phyloP scores from a whole-genome alignment of 2,888 invertebrate species.

The Drosophila trichaetosa region DNA sequence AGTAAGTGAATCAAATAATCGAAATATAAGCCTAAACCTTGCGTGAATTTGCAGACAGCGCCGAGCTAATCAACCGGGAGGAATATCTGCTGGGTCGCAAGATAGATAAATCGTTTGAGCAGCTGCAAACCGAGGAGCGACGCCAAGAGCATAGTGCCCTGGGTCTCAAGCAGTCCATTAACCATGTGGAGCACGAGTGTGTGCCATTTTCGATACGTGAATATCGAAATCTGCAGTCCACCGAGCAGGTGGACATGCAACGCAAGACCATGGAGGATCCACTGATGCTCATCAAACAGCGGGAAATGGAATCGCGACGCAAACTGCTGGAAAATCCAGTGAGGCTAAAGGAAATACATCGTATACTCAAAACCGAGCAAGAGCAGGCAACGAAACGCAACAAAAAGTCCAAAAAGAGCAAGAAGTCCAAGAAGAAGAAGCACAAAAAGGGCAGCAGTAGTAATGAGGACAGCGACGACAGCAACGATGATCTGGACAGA shows the following conservation, averaged over 20 bases:
- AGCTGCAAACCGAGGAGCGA: conserved; percentile 87
- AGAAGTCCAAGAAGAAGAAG: conserved; percentile 74
- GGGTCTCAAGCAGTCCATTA: conserved; percentile 86
- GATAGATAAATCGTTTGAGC: conserved; percentile 91
- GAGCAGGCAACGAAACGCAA: conserved; percentile 60
- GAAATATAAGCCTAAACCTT: neutral
- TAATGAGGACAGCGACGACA: conserved; percentile 40
- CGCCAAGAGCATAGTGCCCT: conserved; percentile 72
- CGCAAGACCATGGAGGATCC: conserved; percentile 98
- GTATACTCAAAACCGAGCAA: conserved; percentile 89
- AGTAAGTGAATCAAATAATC: conserved; percentile 74
- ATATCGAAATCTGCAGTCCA: conserved; percentile 85
- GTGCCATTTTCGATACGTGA: conserved; percentile 90
- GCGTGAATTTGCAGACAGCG: conserved; percentile 60
- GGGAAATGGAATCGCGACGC: conserved; percentile 94
- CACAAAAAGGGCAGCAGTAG: conserved; percentile 69
- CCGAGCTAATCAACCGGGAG: conserved; percentile 88
- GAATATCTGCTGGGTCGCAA: conserved; percentile 94
- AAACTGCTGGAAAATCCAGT: conserved; percentile 96
- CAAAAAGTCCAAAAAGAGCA: conserved; percentile 65
- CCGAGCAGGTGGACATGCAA: conserved; percentile 92
- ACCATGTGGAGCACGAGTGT: conserved; percentile 90
- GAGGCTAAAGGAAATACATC: conserved; percentile 93
- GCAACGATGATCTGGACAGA: conserved; percentile 87
- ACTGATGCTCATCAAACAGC: conserved; percentile 93